Evolutionary conservation across 2,888 invertebrate species (phyloP).

Genomic region (Halictus quadricinctus): DNA sequence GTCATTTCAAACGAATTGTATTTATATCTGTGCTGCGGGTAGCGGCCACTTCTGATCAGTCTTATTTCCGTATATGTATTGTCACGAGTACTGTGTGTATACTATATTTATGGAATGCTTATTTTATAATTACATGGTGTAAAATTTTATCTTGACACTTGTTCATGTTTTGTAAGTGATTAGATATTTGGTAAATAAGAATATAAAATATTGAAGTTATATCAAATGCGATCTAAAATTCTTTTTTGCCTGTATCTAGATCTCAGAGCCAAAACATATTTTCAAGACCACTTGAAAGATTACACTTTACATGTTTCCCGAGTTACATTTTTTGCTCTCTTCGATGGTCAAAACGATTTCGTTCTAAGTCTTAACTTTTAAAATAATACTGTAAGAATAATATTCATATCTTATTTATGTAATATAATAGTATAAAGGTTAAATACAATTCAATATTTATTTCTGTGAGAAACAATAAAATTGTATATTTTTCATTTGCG

Average conservation of each 20-base stretch:
- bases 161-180: background rate
- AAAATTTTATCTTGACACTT: conserved; percentile 1
- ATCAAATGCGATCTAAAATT: too few relatives aligned
- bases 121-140: background rate
- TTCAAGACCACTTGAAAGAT: background rate
- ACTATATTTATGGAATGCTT: background rate
- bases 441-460: too few relatives aligned
- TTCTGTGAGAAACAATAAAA: too few relatives aligned
- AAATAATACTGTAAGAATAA: too few relatives aligned
- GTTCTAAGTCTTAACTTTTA: too few relatives aligned
- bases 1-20: background rate
- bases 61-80: background rate
- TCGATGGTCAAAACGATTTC: background rate
- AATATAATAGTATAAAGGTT: too few relatives aligned
- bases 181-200: conserved; percentile 7
- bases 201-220: background rate
- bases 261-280: too few relatives aligned
- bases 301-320: background rate
- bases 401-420: too few relatives aligned
- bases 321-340: background rate
- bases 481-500: too few relatives aligned
- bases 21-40: background rate
- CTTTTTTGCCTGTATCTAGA: too few relatives aligned
- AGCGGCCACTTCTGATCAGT: background rate
- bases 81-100: too few relatives aligned